Evolutionary conservation across 2,113 vertebrate species (phyloP).

Genomic region (Calypte anna): DNA sequence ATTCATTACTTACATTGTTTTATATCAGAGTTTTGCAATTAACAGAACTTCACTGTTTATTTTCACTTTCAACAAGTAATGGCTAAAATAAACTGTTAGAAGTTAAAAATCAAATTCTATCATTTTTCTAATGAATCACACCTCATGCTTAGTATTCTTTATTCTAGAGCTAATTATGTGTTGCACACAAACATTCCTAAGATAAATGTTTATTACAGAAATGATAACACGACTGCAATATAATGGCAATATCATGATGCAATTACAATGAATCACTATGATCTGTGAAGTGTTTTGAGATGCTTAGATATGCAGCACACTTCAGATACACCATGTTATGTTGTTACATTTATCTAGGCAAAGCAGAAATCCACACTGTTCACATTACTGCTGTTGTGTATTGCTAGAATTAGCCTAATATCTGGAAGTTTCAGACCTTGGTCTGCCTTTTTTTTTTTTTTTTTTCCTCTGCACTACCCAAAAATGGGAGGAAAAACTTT

Average conservation of each 20-base stretch:
- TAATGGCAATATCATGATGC: conserved; percentile 58
- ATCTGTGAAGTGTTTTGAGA: conserved; percentile 38
- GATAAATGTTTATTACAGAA: conserved; percentile 67
- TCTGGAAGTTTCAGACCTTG: not conserved
- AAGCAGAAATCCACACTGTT: not conserved
- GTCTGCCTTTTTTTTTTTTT: not conserved
- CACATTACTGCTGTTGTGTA: not conserved
- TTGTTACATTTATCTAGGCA: not conserved
- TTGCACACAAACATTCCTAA: conserved; percentile 41
- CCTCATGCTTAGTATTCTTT: conserved; percentile 44
- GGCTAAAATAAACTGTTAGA: conserved; percentile 37
- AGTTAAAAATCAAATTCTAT: conserved; percentile 58
- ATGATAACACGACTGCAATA: conserved; percentile 60
- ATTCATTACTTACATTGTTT: conserved; percentile 31
- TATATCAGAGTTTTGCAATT: conserved; percentile 24
- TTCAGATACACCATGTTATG: not conserved
- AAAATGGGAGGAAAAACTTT: not conserved
- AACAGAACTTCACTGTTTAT: conserved; percentile 26
- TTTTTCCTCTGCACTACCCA: not conserved
- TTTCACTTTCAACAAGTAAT: conserved; percentile 39
- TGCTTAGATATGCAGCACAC: conserved; percentile 16
- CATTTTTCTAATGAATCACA: conserved; percentile 57
- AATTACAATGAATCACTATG: conserved; percentile 63
- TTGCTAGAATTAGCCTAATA: not conserved
- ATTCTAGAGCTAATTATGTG: conserved; percentile 58